Evolutionary conservation across 2,797 vertebrate genomes (phyloP).

Genomic region (Coluber constrictor): DNA sequence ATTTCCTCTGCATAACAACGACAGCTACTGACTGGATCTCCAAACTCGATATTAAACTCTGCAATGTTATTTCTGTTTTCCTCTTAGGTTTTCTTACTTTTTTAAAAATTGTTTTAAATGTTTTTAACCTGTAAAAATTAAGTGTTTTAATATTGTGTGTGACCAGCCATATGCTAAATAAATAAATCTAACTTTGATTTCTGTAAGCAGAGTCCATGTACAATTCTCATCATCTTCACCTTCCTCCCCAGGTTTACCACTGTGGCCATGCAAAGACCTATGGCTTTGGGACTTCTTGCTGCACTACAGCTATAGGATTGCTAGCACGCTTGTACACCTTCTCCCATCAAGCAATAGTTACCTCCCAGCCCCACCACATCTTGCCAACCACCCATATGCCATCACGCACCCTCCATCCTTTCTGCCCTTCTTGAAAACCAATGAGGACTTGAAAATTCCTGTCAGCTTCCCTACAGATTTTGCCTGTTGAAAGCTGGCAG

Average conservation of each 20-base stretch:
- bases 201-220: background rate
- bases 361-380: background rate
- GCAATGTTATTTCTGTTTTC: too few species aligned
- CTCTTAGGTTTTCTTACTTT: too few species aligned
- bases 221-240: background rate
- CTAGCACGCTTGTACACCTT: background rate
- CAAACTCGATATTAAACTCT: too few species aligned
- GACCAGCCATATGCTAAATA: too few species aligned
- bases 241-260: background rate
- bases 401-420: background rate
- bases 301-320: background rate
- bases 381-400: background rate
- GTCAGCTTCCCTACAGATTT: background rate
- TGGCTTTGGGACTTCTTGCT: background rate
- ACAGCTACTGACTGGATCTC: too few species aligned
- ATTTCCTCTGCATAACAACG: too few species aligned
- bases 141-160: too few species aligned
- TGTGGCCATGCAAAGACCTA: background rate
- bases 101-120: too few species aligned
- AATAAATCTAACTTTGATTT: background rate
- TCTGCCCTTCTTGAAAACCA: background rate
- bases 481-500: background rate
- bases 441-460: background rate
- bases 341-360: background rate
- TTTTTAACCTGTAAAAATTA: too few species aligned